A percentile compares a stretch with the other conserved stretches of the same genome.
Evolutionary conservation across 2,888 invertebrate genomes (phyloP).

Genomic region (Cosmia trapezina): DNA sequence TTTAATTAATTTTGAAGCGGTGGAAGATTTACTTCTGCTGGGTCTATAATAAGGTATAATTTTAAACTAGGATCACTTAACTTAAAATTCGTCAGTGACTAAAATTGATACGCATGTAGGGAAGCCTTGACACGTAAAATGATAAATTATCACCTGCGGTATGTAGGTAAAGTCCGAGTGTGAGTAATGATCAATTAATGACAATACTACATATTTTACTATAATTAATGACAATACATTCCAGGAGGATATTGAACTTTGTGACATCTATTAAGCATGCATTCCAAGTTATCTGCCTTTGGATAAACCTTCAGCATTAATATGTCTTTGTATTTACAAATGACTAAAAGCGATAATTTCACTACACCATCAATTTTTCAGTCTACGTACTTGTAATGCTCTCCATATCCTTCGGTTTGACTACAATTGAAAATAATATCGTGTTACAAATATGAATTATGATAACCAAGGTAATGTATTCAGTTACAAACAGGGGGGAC

Average conservation of each 20-base stretch:
- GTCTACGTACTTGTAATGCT: slow-evolving; percentile 93
- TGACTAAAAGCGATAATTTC: slow-evolving; percentile 52
- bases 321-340: slow-evolving; percentile 18
- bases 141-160: slow-evolving; percentile 31
- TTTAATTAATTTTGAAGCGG: slow-evolving; percentile 28
- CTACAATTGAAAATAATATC: slow-evolving; percentile 84
- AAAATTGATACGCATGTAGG: slow-evolving; percentile 7
- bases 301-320: slow-evolving; percentile 21
- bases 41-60: neutral
- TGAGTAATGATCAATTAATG: slow-evolving; percentile 54
- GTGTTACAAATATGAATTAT: slow-evolving; percentile 64
- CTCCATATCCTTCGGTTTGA: slow-evolving; percentile 94
- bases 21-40: slow-evolving; percentile 5
- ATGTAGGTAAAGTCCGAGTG: slow-evolving; percentile 40
- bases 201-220: slow-evolving; percentile 51
- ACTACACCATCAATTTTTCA: slow-evolving; percentile 47
- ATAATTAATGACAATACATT: too few species aligned
- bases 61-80: slow-evolving; percentile 3
- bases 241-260: slow-evolving; percentile 31
- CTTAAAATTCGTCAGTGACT: slow-evolving; percentile 4
- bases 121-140: slow-evolving; percentile 55
- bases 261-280: slow-evolving; percentile 58
- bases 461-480: slow-evolving; percentile 1
- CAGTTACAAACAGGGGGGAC: slow-evolving; percentile 10
- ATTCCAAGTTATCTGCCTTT: slow-evolving; percentile 32